Conservation (phyloP, 2,113 vertebrate genomes). For the Lucifuga dentata region DNA sequence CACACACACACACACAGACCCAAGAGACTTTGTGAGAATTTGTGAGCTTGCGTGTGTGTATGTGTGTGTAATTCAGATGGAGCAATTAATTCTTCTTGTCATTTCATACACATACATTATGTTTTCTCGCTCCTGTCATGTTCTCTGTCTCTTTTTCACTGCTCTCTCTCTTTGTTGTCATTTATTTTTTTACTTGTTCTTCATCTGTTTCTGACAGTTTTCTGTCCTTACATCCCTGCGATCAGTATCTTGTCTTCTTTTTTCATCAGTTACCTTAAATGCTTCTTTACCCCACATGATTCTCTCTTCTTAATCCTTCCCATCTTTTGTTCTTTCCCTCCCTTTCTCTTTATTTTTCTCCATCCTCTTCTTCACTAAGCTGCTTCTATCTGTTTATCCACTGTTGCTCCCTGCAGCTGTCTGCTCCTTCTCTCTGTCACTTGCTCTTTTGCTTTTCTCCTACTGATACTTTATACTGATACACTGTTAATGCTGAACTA, state of each 20-base stretch:
- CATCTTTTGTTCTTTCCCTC: background rate
- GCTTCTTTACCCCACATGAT: background rate
- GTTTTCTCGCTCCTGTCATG: conserved; percentile 4
- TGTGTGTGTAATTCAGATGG: background rate
- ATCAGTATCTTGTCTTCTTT: background rate
- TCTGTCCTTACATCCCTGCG: background rate
- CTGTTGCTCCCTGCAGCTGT: conserved; percentile 28
- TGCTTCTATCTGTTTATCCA: conserved; percentile 43
- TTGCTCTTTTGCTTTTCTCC: conserved; percentile 20
- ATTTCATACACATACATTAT: background rate
- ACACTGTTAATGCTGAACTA: too few relatives aligned
- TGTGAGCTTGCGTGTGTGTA: conserved; percentile 17
- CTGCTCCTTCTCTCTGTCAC: conserved; percentile 26
- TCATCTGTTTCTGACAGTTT: conserved; percentile 2
- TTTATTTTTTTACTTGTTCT: conserved; percentile 10
- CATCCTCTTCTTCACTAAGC: conserved; percentile 16
- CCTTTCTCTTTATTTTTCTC: conserved; percentile 8
- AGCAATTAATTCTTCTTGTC: conserved; percentile 25
- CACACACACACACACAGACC: background rate
- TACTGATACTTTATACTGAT: conserved; percentile 31
- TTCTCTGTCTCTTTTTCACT: background rate
- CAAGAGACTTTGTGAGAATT: too few relatives aligned
- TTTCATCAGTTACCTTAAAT: background rate
- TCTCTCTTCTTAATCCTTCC: conserved; percentile 16
- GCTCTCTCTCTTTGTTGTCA: background rate